Base-by-base conservation (phyloP, 2,113 vertebrate genomes). In the Hyperopisus bebe region DNA sequence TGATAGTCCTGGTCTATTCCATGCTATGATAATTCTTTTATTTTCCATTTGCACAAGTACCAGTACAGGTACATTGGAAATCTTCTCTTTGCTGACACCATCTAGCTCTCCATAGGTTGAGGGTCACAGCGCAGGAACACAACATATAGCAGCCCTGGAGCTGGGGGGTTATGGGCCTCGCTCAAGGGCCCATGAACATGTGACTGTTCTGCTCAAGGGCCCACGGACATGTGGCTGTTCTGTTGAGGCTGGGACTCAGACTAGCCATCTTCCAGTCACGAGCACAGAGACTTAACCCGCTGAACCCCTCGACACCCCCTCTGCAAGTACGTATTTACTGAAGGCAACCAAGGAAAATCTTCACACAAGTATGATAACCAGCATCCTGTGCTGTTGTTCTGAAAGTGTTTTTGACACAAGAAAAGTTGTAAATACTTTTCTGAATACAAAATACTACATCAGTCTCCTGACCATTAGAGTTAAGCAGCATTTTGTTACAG, bases 1-100 rank as follows among this genome's bases (percentile, higher is more conserved):
- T 90, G 91, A 90, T 88, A 90, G 88, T 92, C 89, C 88, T 87
- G 3, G n/a, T 2, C 5, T 31, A 90, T 89, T 62, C 42, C 42
- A 11, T 31, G 3, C 9, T 85, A 27, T 27, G 24, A 11, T 0
- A 27, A 66, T 10, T n/a, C 8, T n/a, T 66, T 66, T 31, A 31
- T 70, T 31, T 31, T 27, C 10, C 62, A 31, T 70, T 70, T 13
- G 27, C 62, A 27, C n/a, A 62, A 62, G 58, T 3, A 27, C n/a
- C 9, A n/a, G 24, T 10, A n/a, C 24, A 66, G 19, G 55, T 58
- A 58, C 7, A 0, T 31, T 70, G n/a, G 62, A 70, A 31, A 13
- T 31, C 62, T 70, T 70, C 62, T 11, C 62, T 70, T 70, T 70
- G 9, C 3, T 3, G 3, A 70, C 62, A 11, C 62, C 9, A 27